Evolutionary conservation across 2,888 invertebrate species (phyloP), one percentile per base, ranked within the genome.

Genomic region (Patella ulyssiponensis): DNA sequence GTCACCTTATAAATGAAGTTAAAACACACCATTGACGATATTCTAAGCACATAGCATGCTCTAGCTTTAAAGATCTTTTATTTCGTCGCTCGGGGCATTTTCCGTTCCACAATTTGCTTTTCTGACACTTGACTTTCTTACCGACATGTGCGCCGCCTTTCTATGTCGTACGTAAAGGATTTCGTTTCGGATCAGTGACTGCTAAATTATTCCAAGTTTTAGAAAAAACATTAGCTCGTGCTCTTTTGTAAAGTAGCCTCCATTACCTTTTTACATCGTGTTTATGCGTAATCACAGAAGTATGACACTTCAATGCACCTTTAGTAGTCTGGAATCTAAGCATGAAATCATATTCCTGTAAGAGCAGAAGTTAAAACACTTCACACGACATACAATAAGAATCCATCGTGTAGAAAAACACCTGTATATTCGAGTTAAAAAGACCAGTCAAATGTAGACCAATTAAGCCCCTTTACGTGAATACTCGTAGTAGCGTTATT

Each of bases 41-140:
- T 64, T 64, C 64, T 64, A 64, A 64, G 64, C 64, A 64, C 64
- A 23, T 64, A 64, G 64, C 64, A 64, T 64, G 64, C 64, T 64
- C 20, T 11, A 64, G 23, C 64, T 64, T 64, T 64, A 64, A 64
- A 64, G 23, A 23, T 3, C 64, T 14, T 64, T 64, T 64, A 64
- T 64, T 20, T 64, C 64, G 20, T 20, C 20, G 64, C 64, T 64
- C 64, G 23, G 14, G 64, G 64, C 64, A 64, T 64, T 64, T 64
- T 23, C 23, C 20, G 20, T 64, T 20, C 20, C 20, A 23, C 20
- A 64, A 64, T 23, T 64, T 23, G 20, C 23, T 11, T 23, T 23
- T 23, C 20, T 64, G 64, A 64, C 64, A 64, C 64, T 64, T 64
- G 64, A 64, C 64, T 64, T 64, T 64, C 23, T 14, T 64, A 64